phyloP scores from a whole-genome alignment of 1,140 invertebrate genomes.

The Drosophila watanabei region DNA sequence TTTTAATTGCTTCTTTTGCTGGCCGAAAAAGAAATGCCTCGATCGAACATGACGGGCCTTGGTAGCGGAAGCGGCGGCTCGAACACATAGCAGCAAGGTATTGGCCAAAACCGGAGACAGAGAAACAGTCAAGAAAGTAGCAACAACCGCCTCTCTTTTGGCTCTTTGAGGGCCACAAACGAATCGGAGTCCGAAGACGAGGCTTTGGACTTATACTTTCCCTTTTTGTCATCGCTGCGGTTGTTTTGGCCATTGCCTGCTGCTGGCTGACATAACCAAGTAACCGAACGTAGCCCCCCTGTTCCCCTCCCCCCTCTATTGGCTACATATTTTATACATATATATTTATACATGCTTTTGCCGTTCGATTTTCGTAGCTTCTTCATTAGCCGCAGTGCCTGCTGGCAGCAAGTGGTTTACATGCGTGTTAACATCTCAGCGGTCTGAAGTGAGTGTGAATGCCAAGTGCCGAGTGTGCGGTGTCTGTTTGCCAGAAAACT shows the following conservation, averaged over 20 bases:
- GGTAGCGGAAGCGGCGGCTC: conserved; percentile 52
- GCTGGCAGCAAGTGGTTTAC: conserved; percentile 56
- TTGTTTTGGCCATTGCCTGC: conserved; percentile 27
- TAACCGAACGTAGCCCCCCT: conserved; percentile 7
- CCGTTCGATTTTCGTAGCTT: conserved; percentile 53
- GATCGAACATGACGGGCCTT: conserved; percentile 45
- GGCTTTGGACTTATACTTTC: conserved; percentile 80
- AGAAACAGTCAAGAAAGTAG: conserved; percentile 62
- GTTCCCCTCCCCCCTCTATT: conserved; percentile 32
- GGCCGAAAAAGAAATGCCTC: conserved; percentile 44
- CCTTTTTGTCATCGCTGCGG: conserved; percentile 70
- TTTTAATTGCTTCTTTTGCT: conserved; percentile 44
- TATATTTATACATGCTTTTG: conserved; percentile 14
- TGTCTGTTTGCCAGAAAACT: conserved; percentile 37
- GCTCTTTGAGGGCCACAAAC: conserved; percentile 47
- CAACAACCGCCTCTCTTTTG: conserved; percentile 33
- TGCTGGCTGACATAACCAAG: conserved; percentile 70
- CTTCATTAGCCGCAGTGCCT: conserved; percentile 37
- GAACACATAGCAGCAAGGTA: conserved; percentile 25
- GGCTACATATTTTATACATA: conserved; percentile 56
- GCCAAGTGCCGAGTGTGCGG: conserved; percentile 9
- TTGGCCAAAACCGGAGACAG: conserved; percentile 52
- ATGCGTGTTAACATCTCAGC: conserved; percentile 67
- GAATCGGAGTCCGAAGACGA: conserved; percentile 51
- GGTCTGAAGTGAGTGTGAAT: conserved; percentile 43